Percentiles rank a stretch among this genome's conserved stretches.
These are phyloP conservation scores for Montipora cactus DNA, from an alignment of 64 coral and sea anemone species.

Conservation along the genomic window DNA sequence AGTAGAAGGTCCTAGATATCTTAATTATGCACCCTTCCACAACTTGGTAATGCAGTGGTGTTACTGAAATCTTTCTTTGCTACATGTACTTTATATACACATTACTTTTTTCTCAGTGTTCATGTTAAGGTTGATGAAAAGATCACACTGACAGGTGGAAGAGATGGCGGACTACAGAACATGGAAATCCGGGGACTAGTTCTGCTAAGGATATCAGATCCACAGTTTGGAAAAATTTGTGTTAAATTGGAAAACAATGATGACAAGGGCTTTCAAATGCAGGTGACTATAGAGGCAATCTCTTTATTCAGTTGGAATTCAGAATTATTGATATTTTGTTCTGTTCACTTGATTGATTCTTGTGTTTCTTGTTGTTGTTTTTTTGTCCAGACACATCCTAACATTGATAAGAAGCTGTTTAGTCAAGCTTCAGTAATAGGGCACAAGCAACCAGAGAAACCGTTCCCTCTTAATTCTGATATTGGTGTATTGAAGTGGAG, in stretches of 20 bases:
- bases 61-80: no score
- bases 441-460: constrained; percentile 90
- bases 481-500: constrained; percentile 95
- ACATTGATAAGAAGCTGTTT: constrained; percentile 97
- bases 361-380: background rate
- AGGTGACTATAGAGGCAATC: constrained; percentile 22
- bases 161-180: constrained; percentile 95
- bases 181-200: constrained; percentile 94
- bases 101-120: constrained; percentile 29
- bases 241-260: constrained; percentile 89
- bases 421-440: constrained; percentile 83
- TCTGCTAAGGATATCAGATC: constrained; percentile 86
- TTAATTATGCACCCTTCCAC: no score
- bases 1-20: no score
- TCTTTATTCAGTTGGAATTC: no score
- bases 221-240: constrained; percentile 73
- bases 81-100: background rate
- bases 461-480: constrained; percentile 89
- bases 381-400: constrained; percentile 90
- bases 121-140: constrained; percentile 94
- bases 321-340: background rate
- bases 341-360: no score
- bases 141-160: constrained; percentile 93
- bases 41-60: no score
- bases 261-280: constrained; percentile 88